phyloP scores from a whole-genome alignment of 2,888 invertebrate species.

The Folsomia candida region DNA sequence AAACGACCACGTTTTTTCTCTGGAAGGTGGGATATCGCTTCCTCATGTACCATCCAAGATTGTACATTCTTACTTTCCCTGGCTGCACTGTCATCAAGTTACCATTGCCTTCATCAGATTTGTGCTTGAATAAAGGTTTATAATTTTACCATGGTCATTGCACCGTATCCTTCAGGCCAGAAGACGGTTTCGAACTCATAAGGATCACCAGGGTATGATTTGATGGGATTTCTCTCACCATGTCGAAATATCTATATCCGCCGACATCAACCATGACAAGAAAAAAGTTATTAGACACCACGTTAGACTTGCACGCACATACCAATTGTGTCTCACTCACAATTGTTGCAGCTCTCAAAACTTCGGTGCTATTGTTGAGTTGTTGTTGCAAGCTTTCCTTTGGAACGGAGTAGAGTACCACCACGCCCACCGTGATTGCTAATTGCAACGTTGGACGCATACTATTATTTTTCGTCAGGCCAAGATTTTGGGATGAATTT shows the following conservation, averaged over 20 bases:
- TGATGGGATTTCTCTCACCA: not conserved
- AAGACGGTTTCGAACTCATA: not conserved
- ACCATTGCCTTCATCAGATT: no score
- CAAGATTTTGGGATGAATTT: no score
- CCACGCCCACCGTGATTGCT: no score
- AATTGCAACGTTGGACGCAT: no score
- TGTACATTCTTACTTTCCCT: not conserved
- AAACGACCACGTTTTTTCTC: constrained; percentile 4
- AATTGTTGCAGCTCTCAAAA: not conserved
- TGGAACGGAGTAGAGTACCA: no score
- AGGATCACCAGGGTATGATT: constrained; percentile 1
- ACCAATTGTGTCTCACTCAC: no score
- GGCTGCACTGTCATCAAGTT: not conserved
- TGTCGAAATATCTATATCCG: not conserved
- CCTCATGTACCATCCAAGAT: not conserved
- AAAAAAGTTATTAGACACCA: not conserved
- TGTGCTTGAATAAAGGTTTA: not conserved
- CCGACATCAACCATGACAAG: not conserved
- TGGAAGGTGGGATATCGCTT: not conserved
- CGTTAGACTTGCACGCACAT: no score
- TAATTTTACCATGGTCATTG: not conserved
- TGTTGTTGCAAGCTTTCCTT: no score
- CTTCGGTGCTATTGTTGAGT: not conserved
- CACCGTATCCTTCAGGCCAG: constrained; percentile 4
- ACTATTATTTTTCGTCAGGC: no score